Evolutionary conservation across 2,113 vertebrate species (phyloP).

Genomic region (Dasyprocta punctata): DNA sequence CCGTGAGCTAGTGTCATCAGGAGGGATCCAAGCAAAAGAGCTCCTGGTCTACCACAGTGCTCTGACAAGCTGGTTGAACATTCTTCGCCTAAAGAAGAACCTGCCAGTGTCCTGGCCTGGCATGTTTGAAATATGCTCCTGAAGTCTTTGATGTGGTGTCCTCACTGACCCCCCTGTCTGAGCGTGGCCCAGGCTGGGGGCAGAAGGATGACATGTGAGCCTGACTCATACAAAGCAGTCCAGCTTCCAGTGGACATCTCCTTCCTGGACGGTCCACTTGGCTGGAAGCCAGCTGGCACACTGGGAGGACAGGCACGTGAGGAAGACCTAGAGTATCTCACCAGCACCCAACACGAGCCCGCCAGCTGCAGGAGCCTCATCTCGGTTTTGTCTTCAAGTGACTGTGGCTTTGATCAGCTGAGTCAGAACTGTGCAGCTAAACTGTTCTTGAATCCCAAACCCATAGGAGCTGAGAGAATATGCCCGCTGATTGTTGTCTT

Average conservation of each 20-base stretch:
- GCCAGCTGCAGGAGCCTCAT: fast-evolving
- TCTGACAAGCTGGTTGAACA: not conserved
- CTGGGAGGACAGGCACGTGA: not conserved
- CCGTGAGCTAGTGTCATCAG: not conserved
- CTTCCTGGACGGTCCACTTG: not conserved
- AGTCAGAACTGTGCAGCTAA: not conserved
- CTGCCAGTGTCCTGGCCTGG: not conserved
- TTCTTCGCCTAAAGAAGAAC: not conserved
- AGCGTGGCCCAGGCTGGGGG: not conserved
- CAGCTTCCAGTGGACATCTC: fast-evolving
- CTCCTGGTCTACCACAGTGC: not conserved
- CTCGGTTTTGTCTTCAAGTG: too few relatives aligned
- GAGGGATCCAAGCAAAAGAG: not conserved
- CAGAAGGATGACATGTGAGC: not conserved
- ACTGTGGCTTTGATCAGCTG: not conserved
- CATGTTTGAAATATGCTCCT: not conserved
- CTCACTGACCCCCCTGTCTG: not conserved
- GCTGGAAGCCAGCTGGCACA: not conserved
- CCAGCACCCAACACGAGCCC: not conserved
- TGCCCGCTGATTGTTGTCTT: not conserved
- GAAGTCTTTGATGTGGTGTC: too few relatives aligned
- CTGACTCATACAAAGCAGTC: fast-evolving
- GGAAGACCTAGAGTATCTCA: not conserved
- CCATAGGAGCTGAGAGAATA: not conserved
- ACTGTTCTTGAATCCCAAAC: not conserved